Evolutionary conservation across 2,113 vertebrate species (phyloP), one percentile per base, ranked within the genome.

Genomic region (Hippocampus abdominalis): DNA sequence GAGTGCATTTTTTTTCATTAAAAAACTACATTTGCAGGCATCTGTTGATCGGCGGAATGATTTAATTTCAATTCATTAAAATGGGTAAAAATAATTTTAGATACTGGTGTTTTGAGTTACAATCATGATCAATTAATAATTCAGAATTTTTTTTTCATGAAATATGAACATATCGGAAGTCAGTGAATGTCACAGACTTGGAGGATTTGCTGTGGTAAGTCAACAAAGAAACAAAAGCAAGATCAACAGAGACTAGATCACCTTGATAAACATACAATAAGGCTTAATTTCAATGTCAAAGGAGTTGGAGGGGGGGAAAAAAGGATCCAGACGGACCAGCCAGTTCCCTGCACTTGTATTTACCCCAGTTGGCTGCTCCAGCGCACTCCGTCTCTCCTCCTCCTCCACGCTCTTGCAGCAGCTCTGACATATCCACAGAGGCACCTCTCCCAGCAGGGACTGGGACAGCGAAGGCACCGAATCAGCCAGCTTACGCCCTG

Each of bases 401-500:
- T 99, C 96, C 85, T 99, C 96, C 88, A 99, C 95, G 9, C 95
- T 98, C 87, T 95, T 97, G 82, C 95, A 94, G 90, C 97, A 99
- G 88, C 94, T 98, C 91, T 98, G 97, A 92, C 97, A 99, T 89
- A 99, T 98, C 96, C 97, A 98, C 73, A 98, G 94, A 29, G 97
- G 96, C 91, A 98, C 95, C 82, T 98, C 96, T 73, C 96, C 96
- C 91, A 99, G 89, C 81, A 98, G 93, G 71, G 96, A 97, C 93
- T 98, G 96, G 73, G 96, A 95, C 29, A 98, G 92, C 1, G 95
- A 94, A 79, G 97, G 97, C 89, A 98, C 94, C 0, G 98, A 94
- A 77, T 97, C 95, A 0, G 95, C 94, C n/a, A 96, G 94, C 87
- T 92, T 93, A 39, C 90, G 90, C 40, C 91, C 91, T 0, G 92